Conservation (phyloP, 1,140 invertebrate species). For the Lucilia sericata region DNA sequence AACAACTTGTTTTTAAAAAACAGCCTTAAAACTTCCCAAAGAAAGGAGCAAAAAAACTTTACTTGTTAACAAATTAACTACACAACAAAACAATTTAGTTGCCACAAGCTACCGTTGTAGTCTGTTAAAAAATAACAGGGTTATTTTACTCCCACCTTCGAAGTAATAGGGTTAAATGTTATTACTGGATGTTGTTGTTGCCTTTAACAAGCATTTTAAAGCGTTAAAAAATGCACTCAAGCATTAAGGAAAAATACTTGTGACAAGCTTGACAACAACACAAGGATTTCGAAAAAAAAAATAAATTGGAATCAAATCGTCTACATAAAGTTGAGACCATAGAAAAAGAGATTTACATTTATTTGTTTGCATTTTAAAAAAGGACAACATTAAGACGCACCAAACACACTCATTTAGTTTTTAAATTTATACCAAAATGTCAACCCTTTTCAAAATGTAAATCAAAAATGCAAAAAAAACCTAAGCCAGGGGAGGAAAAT, state of each 20-base stretch:
- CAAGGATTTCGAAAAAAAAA: background rate
- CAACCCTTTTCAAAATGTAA: constrained; percentile 21
- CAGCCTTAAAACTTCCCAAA: background rate
- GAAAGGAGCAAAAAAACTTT: background rate
- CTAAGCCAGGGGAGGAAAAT: too few species aligned
- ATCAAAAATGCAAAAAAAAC: background rate
- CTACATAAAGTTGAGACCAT: background rate
- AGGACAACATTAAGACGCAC: background rate
- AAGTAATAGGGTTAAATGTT: too few species aligned
- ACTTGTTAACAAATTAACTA: constrained; percentile 43
- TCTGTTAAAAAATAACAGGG: background rate
- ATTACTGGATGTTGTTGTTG: background rate
- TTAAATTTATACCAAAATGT: background rate
- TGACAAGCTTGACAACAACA: constrained; percentile 24
- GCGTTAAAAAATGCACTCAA: constrained; percentile 36
- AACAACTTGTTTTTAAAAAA: background rate
- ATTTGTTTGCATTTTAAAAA: background rate
- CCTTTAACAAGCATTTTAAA: constrained; percentile 1
- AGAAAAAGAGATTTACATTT: background rate
- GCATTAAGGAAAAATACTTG: background rate
- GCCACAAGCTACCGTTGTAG: background rate
- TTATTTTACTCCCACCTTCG: too few species aligned
- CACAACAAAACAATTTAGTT: constrained; percentile 42
- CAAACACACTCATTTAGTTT: too few species aligned
- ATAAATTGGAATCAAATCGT: constrained; percentile 41